Evolutionary conservation across 2,888 invertebrate species (phyloP), one percentile per base, ranked within the genome.

Genomic region (Chironomus tentans): DNA sequence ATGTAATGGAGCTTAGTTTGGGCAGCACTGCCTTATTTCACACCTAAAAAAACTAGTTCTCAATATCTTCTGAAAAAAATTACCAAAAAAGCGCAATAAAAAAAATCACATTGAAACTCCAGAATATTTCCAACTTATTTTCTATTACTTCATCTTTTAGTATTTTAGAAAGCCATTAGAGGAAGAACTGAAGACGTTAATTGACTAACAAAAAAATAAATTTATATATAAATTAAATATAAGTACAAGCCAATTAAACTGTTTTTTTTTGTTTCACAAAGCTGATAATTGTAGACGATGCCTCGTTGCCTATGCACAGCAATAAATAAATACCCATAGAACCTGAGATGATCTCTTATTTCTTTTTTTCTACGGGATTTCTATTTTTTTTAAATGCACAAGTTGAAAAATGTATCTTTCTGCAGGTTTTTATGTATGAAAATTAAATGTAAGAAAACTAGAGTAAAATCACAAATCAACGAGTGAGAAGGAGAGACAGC

Each of bases 391-490:
- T 50, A 18, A 50, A 6, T 18, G n/a, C 56, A 21, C 21, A 56
- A 56, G 15, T 50, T n/a, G 15, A 38, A 38, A 38, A 38, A 38
- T 38, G 38, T 38, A 38, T 38, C 38, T 38, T 4, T 38, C 38
- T 38, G 2, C 38, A 38, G 38, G 38, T 38, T 62, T 62, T 15
- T 18, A 21, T 62, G 62, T 18, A 65, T 65, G 21, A 48, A 74
- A 68, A 68, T 74, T 74, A 68, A 62, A 62, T 73, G 38, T 38
- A 46, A 73, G 18, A 73, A 68, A 73, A 74, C 74, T 74, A 74
- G 74, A 74, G 74, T 74, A 68, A 74, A 74, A 68, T 74, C 74
- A 74, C 74, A 74, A 74, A 74, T 74, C 74, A 74, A 74, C 48
- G 24, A 56, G 56, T 18, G 56, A 56, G 56, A 56, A 7, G 38